Evolutionary conservation across 1,140 invertebrate species (phyloP).

Genomic region (Gerris buenoi): DNA sequence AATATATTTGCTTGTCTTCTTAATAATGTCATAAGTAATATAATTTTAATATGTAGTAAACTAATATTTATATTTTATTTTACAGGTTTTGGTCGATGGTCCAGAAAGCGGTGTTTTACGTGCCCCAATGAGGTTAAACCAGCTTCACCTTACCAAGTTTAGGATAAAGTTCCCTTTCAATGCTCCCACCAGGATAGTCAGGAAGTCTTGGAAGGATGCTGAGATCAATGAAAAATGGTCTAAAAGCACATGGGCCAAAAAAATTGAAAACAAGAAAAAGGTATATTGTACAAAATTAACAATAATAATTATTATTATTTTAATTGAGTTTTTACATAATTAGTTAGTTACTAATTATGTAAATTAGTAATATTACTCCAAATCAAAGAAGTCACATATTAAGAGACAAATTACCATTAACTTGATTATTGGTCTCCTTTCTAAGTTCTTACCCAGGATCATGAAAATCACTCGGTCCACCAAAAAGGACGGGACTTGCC

Average conservation of each 20-base stretch:
- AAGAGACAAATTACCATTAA: too few relatives aligned
- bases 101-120: constrained; percentile 69
- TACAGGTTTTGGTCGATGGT: constrained; percentile 85
- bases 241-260: constrained; percentile 61
- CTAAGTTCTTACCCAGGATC: too few relatives aligned
- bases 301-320: too few relatives aligned
- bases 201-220: constrained; percentile 70
- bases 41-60: background rate
- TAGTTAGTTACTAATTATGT: too few relatives aligned
- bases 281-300: too few relatives aligned
- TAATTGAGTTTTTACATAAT: too few relatives aligned
- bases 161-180: constrained; percentile 73
- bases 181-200: constrained; percentile 65
- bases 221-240: constrained; percentile 65
- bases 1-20: background rate
- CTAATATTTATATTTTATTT: constrained; percentile 22
- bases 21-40: background rate
- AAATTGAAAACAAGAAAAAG: constrained; percentile 65
- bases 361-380: too few relatives aligned
- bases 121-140: constrained; percentile 72
- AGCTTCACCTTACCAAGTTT: constrained; percentile 87
- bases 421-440: too few relatives aligned
- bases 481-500: too few relatives aligned
- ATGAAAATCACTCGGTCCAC: too few relatives aligned
- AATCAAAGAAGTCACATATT: too few relatives aligned